Evolutionary conservation across 1,140 invertebrate species (phyloP).

Genomic region (Drosophila kikkawai): DNA sequence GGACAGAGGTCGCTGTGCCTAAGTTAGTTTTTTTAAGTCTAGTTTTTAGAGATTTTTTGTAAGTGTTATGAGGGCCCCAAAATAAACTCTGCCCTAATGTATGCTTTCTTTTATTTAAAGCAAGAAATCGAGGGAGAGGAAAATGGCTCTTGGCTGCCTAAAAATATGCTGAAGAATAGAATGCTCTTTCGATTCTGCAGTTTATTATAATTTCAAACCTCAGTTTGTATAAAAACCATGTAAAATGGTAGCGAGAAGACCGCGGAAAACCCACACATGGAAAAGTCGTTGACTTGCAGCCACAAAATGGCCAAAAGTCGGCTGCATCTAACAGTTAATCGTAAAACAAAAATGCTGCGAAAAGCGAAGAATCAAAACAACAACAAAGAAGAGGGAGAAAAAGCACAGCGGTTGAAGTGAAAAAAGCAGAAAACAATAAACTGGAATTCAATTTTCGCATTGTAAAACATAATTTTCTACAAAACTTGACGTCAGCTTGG

Average conservation of each 20-base stretch:
- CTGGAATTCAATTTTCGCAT: slow-evolving; percentile 72
- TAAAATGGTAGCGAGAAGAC: neutral
- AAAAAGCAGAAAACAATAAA: slow-evolving; percentile 57
- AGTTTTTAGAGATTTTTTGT: slow-evolving; percentile 20
- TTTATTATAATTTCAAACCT: no score
- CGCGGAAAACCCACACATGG: slow-evolving; percentile 17
- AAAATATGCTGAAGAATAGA: neutral
- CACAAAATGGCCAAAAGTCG: slow-evolving; percentile 34
- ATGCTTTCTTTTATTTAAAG: slow-evolving; percentile 2
- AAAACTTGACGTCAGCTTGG: slow-evolving; percentile 66
- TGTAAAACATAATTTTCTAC: slow-evolving; percentile 77
- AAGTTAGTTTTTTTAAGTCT: neutral
- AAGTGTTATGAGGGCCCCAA: slow-evolving; percentile 11
- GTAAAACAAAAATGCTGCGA: slow-evolving; percentile 45
- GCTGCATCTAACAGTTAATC: slow-evolving; percentile 65
- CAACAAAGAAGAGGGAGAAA: neutral
- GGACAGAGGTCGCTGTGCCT: neutral
- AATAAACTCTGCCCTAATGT: slow-evolving; percentile 29
- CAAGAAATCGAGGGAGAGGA: no score
- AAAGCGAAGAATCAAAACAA: neutral
- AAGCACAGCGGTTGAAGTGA: slow-evolving; percentile 12
- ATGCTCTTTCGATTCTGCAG: neutral
- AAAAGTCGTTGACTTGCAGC: slow-evolving; percentile 53
- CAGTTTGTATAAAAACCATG: neutral
- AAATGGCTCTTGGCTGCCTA: neutral